phyloP scores from a whole-genome alignment of 2,797 vertebrate species.

The Lates japonicus region DNA sequence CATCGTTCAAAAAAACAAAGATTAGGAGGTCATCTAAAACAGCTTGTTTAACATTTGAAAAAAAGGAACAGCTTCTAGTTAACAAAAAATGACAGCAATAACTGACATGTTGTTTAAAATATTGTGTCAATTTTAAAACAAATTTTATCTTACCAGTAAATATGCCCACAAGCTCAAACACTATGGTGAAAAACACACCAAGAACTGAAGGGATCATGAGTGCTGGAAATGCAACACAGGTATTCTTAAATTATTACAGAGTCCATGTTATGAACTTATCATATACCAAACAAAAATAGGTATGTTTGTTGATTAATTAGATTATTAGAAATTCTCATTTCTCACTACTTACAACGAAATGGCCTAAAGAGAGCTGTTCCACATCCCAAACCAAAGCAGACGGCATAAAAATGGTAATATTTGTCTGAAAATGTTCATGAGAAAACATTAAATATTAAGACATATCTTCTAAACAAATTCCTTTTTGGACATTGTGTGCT shows the following conservation, averaged over 20 bases:
- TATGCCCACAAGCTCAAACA: constrained; percentile 75
- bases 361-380: constrained; percentile 73
- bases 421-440: constrained; percentile 76
- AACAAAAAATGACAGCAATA: not conserved
- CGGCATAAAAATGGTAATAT: constrained; percentile 81
- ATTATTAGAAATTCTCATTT: not conserved
- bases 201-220: constrained; percentile 47
- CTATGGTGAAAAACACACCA: constrained; percentile 56
- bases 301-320: not conserved
- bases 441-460: not conserved
- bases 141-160: constrained; percentile 62
- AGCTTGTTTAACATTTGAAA: not conserved
- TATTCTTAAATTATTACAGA: not conserved
- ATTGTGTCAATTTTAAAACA: not conserved
- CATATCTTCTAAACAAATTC: not conserved
- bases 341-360: constrained; percentile 72
- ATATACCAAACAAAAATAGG: not conserved
- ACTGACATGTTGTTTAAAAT: not conserved
- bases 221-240: constrained; percentile 65
- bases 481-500: not conserved
- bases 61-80: not conserved
- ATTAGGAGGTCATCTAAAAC: not conserved
- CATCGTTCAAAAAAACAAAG: not conserved
- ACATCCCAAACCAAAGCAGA: constrained; percentile 81
- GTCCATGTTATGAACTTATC: not conserved